phyloP scores from a whole-genome alignment of 1,140 invertebrate genomes.

The Aphaenogaster rudis region DNA sequence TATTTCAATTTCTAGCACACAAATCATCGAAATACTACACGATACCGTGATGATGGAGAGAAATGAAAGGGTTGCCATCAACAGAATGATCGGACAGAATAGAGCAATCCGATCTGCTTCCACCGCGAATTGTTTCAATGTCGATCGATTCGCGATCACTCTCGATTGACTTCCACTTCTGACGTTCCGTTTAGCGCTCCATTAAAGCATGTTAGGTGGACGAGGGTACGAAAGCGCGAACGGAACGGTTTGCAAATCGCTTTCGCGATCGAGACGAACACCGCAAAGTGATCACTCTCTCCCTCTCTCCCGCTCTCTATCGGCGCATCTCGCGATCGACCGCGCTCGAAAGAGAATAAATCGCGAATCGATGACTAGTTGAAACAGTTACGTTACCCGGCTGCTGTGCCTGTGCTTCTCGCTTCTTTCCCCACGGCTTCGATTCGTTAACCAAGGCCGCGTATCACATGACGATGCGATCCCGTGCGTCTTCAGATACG shows the following conservation, averaged over 20 bases:
- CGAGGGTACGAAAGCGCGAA: slow-evolving; percentile 32
- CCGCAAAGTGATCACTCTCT: slow-evolving; percentile 15
- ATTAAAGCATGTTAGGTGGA: slow-evolving; percentile 35
- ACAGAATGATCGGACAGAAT: slow-evolving; percentile 1
- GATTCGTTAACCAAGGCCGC: slow-evolving; percentile 35
- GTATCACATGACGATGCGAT: slow-evolving; percentile 16
- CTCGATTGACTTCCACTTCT: slow-evolving; percentile 29
- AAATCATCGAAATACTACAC: neutral
- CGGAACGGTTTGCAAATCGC: slow-evolving; percentile 45
- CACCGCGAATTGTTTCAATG: slow-evolving; percentile 6
- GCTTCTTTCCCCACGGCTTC: slow-evolving; percentile 15
- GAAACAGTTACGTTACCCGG: slow-evolving; percentile 67
- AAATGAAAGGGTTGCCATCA: slow-evolving; percentile 1
- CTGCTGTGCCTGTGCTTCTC: slow-evolving; percentile 18
- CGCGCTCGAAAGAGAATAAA: slow-evolving; percentile 41
- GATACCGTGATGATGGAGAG: neutral
- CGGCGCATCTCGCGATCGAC: neutral
- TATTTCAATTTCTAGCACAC: neutral
- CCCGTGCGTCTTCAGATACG: slow-evolving; percentile 16
- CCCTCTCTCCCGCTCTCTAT: neutral
- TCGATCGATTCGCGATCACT: slow-evolving; percentile 5
- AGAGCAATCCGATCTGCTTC: neutral
- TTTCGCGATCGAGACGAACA: slow-evolving; percentile 41
- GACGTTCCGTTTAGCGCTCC: slow-evolving; percentile 27
- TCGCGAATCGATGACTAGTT: slow-evolving; percentile 71